A percentile compares a stretch with the other conserved stretches of the same genome.
Conservation (phyloP, 2,113 vertebrate genomes). For the Mesitornis unicolor region DNA sequence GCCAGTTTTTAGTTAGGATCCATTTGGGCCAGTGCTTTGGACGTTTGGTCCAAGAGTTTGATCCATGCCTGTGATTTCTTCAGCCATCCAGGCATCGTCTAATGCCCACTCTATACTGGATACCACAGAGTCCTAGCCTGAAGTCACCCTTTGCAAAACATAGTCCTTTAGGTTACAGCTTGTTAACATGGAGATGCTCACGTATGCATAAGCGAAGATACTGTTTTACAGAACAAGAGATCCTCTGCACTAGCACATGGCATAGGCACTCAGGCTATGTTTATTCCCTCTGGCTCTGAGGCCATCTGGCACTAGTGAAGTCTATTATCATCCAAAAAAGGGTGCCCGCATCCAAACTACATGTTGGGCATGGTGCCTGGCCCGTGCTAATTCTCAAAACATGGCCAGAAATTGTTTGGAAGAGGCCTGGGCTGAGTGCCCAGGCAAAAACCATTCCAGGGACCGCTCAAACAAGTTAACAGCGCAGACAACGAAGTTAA, state of each 20-base stretch:
- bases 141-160: not conserved
- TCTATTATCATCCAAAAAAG: slow-evolving; percentile 60
- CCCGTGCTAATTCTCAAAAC: slow-evolving; percentile 36
- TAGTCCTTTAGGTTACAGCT: not conserved
- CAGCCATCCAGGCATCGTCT: not conserved
- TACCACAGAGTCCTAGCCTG: not conserved
- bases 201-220: not conserved
- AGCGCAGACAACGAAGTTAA: slow-evolving; percentile 6
- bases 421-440: not conserved
- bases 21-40: not conserved
- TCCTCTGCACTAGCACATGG: not conserved
- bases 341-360: slow-evolving; percentile 25
- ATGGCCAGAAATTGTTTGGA: slow-evolving; percentile 28
- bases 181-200: not conserved
- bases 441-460: slow-evolving; percentile 17
- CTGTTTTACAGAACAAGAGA: not conserved
- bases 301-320: slow-evolving; percentile 28
- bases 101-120: not conserved
- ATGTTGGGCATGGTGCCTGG: slow-evolving; percentile 34
- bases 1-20: not conserved
- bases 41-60: not conserved
- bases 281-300: slow-evolving; percentile 1
- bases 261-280: not conserved
- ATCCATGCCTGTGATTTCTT: not conserved
- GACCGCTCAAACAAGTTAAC: not conserved